Percentiles rank a stretch among this genome's conserved stretches.
Conservation (phyloP, 2,113 vertebrate genomes). For the Calcarius ornatus region DNA sequence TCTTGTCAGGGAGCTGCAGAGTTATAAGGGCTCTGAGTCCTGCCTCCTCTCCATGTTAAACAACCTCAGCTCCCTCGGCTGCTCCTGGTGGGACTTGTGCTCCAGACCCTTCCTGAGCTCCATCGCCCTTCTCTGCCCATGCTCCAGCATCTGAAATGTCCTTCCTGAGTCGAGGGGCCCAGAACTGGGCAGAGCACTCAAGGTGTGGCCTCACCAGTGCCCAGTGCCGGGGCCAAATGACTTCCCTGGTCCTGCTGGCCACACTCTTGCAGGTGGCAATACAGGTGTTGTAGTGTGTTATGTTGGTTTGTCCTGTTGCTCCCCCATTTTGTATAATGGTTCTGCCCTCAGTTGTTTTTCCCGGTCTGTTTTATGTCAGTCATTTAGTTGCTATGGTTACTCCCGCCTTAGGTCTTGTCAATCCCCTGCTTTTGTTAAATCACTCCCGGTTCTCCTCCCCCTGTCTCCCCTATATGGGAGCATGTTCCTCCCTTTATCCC, state of each 20-base stretch:
- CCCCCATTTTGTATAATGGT: too few relatives aligned
- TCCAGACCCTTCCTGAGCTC: not conserved
- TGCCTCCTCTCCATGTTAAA: not conserved
- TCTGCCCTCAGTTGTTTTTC: too few relatives aligned
- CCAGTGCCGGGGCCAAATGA: rapidly evolving
- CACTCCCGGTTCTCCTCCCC: too few relatives aligned
- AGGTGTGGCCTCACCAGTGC: not conserved
- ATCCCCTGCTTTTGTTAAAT: too few relatives aligned
- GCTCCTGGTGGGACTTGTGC: not conserved
- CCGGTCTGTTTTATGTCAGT: too few relatives aligned
- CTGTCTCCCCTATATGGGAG: too few relatives aligned
- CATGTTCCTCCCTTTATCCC: too few relatives aligned
- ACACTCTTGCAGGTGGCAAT: too few relatives aligned
- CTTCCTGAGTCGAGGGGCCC: not conserved
- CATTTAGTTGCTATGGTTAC: too few relatives aligned
- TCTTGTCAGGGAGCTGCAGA: not conserved
- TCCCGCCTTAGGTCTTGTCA: too few relatives aligned
- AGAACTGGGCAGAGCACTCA: not conserved
- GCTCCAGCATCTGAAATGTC: not conserved
- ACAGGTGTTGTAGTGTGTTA: too few relatives aligned
- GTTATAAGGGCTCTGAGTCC: not conserved
- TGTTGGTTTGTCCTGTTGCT: too few relatives aligned
- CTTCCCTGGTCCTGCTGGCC: not conserved
- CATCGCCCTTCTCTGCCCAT: rapidly evolving
- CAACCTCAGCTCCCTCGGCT: not conserved